These are phyloP conservation scores for Aphelenchoides fujianensis DNA, from an alignment of 1,140 invertebrate genomes.

Conservation along the genomic window DNA sequence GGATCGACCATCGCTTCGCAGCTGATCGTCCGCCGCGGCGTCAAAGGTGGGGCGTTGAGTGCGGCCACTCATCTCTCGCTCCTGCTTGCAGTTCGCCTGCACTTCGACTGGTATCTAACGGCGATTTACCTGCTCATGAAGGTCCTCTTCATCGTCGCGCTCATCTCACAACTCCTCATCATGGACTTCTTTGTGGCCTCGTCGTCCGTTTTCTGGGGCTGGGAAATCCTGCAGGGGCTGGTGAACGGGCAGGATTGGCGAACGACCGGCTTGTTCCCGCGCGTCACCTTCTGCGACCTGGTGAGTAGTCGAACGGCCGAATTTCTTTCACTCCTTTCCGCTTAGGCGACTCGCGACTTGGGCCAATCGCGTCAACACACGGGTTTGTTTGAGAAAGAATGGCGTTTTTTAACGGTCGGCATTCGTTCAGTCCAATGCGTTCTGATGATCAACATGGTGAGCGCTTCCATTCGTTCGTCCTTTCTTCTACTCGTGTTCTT, in stretches of 20 bases:
- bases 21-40: conserved; percentile 24
- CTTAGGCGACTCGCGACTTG: conserved; percentile 49
- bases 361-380: conserved; percentile 47
- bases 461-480: neutral
- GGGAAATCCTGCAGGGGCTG: conserved; percentile 33
- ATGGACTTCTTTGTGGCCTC: conserved; percentile 48
- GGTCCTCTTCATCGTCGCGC: conserved; percentile 25
- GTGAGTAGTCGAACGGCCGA: neutral
- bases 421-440: conserved; percentile 56
- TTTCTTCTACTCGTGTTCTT: conserved; percentile 29
- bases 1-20: conserved; percentile 39
- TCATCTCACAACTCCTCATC: conserved; percentile 34
- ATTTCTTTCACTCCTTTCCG: neutral
- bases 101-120: conserved; percentile 43
- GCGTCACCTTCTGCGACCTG: conserved; percentile 22
- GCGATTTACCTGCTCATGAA: conserved; percentile 50
- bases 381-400: no score
- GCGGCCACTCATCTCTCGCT: neutral
- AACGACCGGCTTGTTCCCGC: conserved; percentile 44
- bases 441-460: conserved; percentile 40
- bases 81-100: conserved; percentile 31
- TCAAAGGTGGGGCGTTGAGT: conserved; percentile 29
- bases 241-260: conserved; percentile 38
- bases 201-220: conserved; percentile 37
- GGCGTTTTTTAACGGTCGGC: no score